Evolutionary conservation across 2,113 vertebrate genomes (phyloP), one percentile per base, ranked within the genome.

Genomic region (Acrocephalus kingi): DNA sequence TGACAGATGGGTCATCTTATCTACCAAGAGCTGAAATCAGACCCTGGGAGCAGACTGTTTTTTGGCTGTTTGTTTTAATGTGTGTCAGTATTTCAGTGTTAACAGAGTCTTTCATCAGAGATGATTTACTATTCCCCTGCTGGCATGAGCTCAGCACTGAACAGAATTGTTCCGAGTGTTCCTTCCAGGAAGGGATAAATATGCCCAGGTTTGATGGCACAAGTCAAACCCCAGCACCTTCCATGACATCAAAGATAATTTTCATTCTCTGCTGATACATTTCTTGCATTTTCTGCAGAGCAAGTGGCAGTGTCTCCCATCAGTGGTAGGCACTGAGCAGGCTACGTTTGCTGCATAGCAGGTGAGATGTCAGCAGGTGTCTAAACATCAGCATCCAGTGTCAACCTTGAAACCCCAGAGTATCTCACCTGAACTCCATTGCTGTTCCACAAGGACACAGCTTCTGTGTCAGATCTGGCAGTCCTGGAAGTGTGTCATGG

Each of bases 181-280:
- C 87, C 78, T 96, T 95, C 87, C 91, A 94, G 89, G 89, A 95
- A 95, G 83, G 68, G 49, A 93, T 92, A 96, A 93, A 93, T 92
- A 92, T 35, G 61, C 68, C 52, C 56, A 51, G 73, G 51, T 93
- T 94, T 96, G 87, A 92, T 91, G 80, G 61, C 20, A 2, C 63
- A 63, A 81, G 68, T 90, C 79, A 93, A 90, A 71, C 45, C 37
- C 15, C 73, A 46, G 27, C 56, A 81, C 75, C 73, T 77, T 71
- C 39, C 7, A 3, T 74, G 71, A 67, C 83, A 74, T 56, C 52
- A 74, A 67, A 80, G 54, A 45, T 66, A 41, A 51, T 90, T 86
- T 89, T 55, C 13, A 30, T 87, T 96, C 43, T 94, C 41, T 93
- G 55, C 79, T 88, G 59, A 54, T 74, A 33, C 21, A 6, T 74